These are phyloP conservation scores for Muscicapa comitata DNA, from an alignment of 2,797 vertebrate species.

Conservation along the genomic window DNA sequence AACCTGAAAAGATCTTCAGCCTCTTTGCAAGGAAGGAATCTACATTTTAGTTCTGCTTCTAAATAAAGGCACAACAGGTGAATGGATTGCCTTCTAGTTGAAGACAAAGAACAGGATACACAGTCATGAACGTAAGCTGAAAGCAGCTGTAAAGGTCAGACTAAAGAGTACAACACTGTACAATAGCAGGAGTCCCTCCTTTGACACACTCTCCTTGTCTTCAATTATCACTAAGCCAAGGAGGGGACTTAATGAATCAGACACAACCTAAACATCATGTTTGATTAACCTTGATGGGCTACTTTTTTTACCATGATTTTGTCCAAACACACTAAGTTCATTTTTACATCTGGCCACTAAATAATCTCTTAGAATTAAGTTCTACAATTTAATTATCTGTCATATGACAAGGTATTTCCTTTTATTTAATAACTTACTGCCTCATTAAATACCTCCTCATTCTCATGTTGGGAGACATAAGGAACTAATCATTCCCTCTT, in stretches of 20 bases:
- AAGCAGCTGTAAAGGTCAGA: background rate
- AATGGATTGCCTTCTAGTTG: background rate
- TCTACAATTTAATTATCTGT: background rate
- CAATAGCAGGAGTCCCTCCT: background rate
- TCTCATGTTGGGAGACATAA: background rate
- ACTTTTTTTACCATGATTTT: background rate
- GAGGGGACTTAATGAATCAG: background rate
- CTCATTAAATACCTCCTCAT: background rate
- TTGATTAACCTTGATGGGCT: background rate
- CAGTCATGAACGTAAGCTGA: background rate
- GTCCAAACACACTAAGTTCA: background rate
- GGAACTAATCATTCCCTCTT: conserved; percentile 9
- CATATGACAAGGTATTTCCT: background rate
- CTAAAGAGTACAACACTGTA: background rate
- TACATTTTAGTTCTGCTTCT: background rate
- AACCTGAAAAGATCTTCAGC: background rate
- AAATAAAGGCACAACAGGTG: background rate
- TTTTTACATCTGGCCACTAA: background rate
- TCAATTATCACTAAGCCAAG: background rate
- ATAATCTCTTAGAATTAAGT: background rate
- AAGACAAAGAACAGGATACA: background rate
- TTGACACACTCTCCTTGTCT: background rate
- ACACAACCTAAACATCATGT: background rate
- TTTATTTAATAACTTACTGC: background rate
- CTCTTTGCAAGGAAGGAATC: background rate